phyloP scores from a whole-genome alignment of 2,888 invertebrate genomes.

The Bombylius major region DNA sequence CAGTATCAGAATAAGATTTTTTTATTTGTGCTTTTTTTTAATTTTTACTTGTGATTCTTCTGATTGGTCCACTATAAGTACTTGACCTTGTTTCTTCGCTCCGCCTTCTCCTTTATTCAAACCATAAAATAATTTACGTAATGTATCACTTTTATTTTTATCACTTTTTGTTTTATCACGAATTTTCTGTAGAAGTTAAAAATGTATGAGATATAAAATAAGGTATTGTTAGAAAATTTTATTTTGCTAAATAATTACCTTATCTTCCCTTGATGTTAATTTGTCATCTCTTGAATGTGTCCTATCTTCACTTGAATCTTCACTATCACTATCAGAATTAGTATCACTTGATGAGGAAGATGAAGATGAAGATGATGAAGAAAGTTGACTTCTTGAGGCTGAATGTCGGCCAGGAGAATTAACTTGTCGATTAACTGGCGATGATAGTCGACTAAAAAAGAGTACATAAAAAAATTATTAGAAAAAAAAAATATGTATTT shows the following conservation, averaged over 20 bases:
- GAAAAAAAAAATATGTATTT: neutral
- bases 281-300: neutral
- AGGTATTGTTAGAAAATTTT: neutral
- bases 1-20: too few species aligned
- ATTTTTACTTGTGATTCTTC: slow-evolving; percentile 33
- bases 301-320: slow-evolving; percentile 21
- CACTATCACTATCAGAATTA: slow-evolving; percentile 24
- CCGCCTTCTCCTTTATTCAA: slow-evolving; percentile 61
- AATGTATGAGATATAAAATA: neutral
- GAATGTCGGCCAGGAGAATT: slow-evolving; percentile 9
- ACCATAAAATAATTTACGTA: slow-evolving; percentile 51
- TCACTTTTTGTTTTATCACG: slow-evolving; percentile 40
- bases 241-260: neutral
- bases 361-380: slow-evolving; percentile 7
- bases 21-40: too few species aligned
- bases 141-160: slow-evolving; percentile 57
- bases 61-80: slow-evolving; percentile 54
- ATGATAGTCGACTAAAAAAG: slow-evolving; percentile 13
- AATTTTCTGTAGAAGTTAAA: slow-evolving; percentile 17
- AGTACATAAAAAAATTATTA: neutral
- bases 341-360: slow-evolving; percentile 12
- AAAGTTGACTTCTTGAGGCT: slow-evolving; percentile 20
- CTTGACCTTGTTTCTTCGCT: slow-evolving; percentile 58
- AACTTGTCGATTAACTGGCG: neutral
- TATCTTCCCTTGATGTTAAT: neutral